Base-by-base conservation (phyloP, 2,888 invertebrate species). In the Amphipoea lucens region DNA sequence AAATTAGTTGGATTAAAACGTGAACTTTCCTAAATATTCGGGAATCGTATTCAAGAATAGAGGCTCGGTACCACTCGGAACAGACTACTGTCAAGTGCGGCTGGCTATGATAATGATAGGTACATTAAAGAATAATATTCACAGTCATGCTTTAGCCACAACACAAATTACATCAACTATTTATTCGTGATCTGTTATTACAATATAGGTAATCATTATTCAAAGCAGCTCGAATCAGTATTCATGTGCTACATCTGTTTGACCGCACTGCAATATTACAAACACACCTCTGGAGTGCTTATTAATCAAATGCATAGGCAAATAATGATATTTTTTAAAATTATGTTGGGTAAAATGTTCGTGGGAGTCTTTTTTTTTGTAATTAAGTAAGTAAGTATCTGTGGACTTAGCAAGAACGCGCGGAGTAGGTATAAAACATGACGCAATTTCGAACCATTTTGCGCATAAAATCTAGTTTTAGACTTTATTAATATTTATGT, bases 151-250 rank as follows among this genome's bases (percentile, higher is more conserved):
- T 62, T 72, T 36, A 7, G 48, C 72, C n/a, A 20, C 29, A 69
- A 60, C 23, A 48, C 1, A 17, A 40, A 62, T 48, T 45, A 75
- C 11, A 45, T 6, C 12, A 23, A 7, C 48, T 51, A 75, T 20
- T n/a, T 40, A 72, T n/a, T n/a, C 36, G 75, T 36, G 14, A 11
- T 62, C 62, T 74, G 40, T 40, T 62, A n/a, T 45, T 65, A 36
- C 77, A 42, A 65, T 54, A 17, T 17, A n/a, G n/a, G n/a, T n/a
- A 65, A 65, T 77, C 17, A 74, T 62, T 76, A 76, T 74, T 74
- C 75, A 76, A 76, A 76, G 2, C 40, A 74, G 62, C 5, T 62
- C 4, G 51, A 17, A 77, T 77, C 63, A 65, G 54, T 76, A 76
- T 77, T 65, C 76, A 77, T 76, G 45, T 74, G 36, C 20, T 51